Percentiles rank a stretch among this genome's conserved stretches.
Conservation (phyloP, 2,797 vertebrate genomes). For the Sandelia bainsii region DNA sequence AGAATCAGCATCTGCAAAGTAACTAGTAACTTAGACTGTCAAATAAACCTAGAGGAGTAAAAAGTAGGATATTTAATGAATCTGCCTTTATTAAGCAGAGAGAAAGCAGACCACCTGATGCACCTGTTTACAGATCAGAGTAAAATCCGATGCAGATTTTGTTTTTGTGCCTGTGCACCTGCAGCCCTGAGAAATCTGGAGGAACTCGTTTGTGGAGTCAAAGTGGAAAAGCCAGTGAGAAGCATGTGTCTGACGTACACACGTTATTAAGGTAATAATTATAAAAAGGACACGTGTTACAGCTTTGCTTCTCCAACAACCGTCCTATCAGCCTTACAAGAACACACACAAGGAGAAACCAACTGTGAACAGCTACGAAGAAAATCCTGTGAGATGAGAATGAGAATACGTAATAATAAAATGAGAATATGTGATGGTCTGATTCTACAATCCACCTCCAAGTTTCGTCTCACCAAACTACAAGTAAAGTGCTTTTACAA, state of each 20-base stretch:
- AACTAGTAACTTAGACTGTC: too few species aligned
- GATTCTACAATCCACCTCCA: neutral
- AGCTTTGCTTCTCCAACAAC: neutral
- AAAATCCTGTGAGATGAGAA: too few species aligned
- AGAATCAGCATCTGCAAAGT: too few species aligned
- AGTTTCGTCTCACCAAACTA: neutral
- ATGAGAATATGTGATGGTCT: neutral
- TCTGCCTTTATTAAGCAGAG: neutral
- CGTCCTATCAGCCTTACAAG: neutral
- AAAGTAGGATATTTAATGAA: too few species aligned
- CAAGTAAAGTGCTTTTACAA: neutral
- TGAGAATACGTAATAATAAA: too few species aligned
- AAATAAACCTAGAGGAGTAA: too few species aligned
- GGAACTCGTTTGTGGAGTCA: conserved; percentile 53
- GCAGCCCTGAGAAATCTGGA: conserved; percentile 34
- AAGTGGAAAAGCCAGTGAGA: conserved; percentile 4
- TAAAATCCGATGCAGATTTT: neutral
- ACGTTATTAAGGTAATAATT: too few species aligned
- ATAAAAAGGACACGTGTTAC: conserved; percentile 17
- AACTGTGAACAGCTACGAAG: too few species aligned
- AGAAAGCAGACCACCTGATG: neutral
- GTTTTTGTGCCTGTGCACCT: too few species aligned
- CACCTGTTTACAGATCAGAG: neutral
- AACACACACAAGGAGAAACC: neutral
- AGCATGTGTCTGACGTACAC: neutral